Base-by-base conservation (phyloP, 2,888 invertebrate species). In the Polietes domitor region DNA sequence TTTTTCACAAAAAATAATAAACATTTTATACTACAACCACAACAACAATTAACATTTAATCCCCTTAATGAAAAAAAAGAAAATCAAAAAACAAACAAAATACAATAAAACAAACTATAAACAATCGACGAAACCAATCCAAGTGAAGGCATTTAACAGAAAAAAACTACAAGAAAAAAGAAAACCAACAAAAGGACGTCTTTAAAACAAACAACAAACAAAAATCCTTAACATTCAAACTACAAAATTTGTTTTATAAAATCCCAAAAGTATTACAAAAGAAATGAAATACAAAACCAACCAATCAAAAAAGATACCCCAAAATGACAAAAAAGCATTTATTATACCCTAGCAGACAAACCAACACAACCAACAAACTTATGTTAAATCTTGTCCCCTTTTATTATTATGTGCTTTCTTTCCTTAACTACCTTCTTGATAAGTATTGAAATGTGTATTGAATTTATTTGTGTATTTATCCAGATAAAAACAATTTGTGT, bases 111-210 rank as follows among this genome's bases (percentile, higher is more conserved):
- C 10, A 78, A 81, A 76, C 78, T 9, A 10, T 2, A 24, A 58
- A 24, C 4, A 24, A 26, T 43, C 43, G 68, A 68, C 78, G 75
- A 75, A 81, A 84, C 78, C 81, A 84, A 84, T 84, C 81, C 84
- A 84, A 84, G 65, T 84, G 81, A 84, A 78, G 75, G 84, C 84
- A 84, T 84, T 84, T 84, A 83, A 80, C 28, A 63, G 68, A 61
- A n/a, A 77, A 80, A 63, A 47, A 37, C 4, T 70, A 63, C 55
- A 47, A 63, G 10, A 65, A 26, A 68, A 61, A 72, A 21, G 43
- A 19, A 77, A 75, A 68, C 58, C 53, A 47, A 82, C 65, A 72
- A 74, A 80, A 78, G 68, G 73, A 83, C 74, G 55, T 53, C 76
- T 76, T 43, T 43, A 43, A 79, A 41, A 77, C 61, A 53, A 12